Conservation (phyloP, 2,113 vertebrate species). For the Cavia porcellus region DNA sequence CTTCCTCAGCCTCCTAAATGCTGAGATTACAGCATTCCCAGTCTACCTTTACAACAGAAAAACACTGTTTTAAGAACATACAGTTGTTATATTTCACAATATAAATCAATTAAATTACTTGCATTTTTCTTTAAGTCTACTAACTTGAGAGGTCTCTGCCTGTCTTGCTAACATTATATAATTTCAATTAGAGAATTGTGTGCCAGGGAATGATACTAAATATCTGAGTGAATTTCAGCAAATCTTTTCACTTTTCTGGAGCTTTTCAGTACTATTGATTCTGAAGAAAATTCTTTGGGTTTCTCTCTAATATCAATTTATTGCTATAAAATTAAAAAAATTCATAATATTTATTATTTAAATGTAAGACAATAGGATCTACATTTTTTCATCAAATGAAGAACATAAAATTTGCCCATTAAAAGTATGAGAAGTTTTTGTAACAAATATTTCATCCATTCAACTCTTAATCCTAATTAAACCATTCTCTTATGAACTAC, state of each 20-base stretch:
- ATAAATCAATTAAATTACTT: background rate
- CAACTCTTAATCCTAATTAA: background rate
- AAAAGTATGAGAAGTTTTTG: background rate
- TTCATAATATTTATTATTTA: background rate
- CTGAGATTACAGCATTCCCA: background rate
- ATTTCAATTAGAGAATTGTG: background rate
- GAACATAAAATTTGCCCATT: background rate
- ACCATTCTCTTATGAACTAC: too few species aligned
- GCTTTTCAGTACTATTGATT: background rate
- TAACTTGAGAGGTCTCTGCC: background rate
- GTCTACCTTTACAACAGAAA: background rate
- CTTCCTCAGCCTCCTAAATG: background rate
- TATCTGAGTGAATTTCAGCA: background rate
- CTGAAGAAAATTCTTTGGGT: accelerated
- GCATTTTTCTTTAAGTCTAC: background rate
- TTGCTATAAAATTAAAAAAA: background rate
- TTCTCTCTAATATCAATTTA: background rate
- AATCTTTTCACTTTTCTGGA: background rate
- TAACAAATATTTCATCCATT: background rate
- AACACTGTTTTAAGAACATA: background rate
- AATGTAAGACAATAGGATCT: background rate
- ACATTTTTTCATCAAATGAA: constrained; percentile 14
- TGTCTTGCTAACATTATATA: background rate
- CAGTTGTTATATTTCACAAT: background rate
- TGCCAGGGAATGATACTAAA: background rate